Conservation (phyloP, 2,797 vertebrate species). For the Chloroceryle amazona region DNA sequence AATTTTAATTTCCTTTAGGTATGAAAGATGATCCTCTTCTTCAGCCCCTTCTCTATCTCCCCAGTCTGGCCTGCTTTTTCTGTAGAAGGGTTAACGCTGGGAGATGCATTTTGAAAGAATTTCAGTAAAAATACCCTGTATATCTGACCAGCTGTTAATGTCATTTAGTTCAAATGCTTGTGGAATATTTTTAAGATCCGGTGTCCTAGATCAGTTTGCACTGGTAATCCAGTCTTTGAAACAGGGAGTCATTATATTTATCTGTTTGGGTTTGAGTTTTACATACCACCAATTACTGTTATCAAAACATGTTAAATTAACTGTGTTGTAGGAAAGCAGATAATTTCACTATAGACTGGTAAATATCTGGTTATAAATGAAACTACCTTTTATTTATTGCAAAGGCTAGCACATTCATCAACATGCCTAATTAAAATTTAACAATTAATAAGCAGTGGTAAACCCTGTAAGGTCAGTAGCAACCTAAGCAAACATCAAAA, state of each 20-base stretch:
- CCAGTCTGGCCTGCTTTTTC: not conserved
- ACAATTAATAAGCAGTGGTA: conserved; percentile 82
- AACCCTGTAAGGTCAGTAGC: conserved; percentile 78
- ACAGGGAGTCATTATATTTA: not conserved
- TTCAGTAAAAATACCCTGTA: not conserved
- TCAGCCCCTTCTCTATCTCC: not conserved
- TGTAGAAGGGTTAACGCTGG: not conserved
- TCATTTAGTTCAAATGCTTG: not conserved
- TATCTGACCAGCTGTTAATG: not conserved
- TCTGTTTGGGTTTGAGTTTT: conserved; percentile 44
- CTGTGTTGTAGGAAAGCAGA: conserved; percentile 64
- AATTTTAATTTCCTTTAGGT: not conserved
- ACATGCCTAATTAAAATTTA: conserved; percentile 83
- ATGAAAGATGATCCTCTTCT: not conserved
- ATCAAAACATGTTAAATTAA: conserved; percentile 58
- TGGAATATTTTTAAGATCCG: not conserved
- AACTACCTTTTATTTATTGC: conserved; percentile 77
- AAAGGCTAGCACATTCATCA: conserved; percentile 79
- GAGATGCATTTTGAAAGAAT: not conserved
- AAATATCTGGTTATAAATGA: conserved; percentile 61
- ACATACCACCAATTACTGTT: conserved; percentile 34
- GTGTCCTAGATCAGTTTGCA: not conserved
- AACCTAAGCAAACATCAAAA: conserved; percentile 83
- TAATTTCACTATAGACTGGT: conserved; percentile 48
- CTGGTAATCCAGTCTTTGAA: not conserved